Evolutionary conservation across 2,797 vertebrate genomes (phyloP).

Genomic region (Syngnathus acus): DNA sequence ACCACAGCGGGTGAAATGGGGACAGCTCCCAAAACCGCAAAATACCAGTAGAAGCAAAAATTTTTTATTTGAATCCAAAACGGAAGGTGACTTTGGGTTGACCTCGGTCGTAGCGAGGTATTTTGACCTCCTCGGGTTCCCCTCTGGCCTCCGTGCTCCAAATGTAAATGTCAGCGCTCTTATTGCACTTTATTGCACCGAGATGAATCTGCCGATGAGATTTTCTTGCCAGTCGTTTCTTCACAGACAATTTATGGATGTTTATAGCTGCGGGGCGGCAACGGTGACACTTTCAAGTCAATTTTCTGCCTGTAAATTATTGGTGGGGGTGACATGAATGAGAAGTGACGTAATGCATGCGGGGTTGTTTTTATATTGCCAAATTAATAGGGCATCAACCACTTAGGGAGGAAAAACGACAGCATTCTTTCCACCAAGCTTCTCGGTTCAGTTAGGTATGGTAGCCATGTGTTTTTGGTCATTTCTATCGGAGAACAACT

Average conservation of each 20-base stretch:
- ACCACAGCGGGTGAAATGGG: slow-evolving; percentile 37
- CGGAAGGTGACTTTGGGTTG: slow-evolving; percentile 33
- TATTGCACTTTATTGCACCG: slow-evolving; percentile 24
- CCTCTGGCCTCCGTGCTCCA: slow-evolving; percentile 15
- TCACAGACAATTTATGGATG: slow-evolving; percentile 30
- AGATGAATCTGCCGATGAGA: slow-evolving; percentile 17
- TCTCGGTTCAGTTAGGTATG: not conserved
- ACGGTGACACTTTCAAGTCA: slow-evolving; percentile 20
- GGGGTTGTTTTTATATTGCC: slow-evolving; percentile 16
- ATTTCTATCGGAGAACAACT: not conserved
- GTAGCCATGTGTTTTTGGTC: not conserved
- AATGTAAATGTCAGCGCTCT: slow-evolving; percentile 33
- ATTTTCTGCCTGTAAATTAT: slow-evolving; percentile 28
- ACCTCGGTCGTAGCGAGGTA: slow-evolving; percentile 21
- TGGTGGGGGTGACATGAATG: slow-evolving; percentile 9
- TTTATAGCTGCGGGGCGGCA: slow-evolving; percentile 18
- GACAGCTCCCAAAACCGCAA: slow-evolving; percentile 43
- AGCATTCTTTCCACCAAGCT: not conserved
- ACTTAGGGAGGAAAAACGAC: not conserved
- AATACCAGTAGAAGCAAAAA: slow-evolving; percentile 35
- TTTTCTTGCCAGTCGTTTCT: slow-evolving; percentile 22
- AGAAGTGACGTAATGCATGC: slow-evolving; percentile 11
- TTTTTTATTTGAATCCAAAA: slow-evolving; percentile 31
- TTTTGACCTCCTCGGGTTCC: slow-evolving; percentile 32
- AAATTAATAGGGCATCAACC: not conserved